Percentiles rank a stretch among this genome's conserved stretches.
phyloP scores from a whole-genome alignment of 2,797 vertebrate genomes.

The Chaenodraco wilsoni region DNA sequence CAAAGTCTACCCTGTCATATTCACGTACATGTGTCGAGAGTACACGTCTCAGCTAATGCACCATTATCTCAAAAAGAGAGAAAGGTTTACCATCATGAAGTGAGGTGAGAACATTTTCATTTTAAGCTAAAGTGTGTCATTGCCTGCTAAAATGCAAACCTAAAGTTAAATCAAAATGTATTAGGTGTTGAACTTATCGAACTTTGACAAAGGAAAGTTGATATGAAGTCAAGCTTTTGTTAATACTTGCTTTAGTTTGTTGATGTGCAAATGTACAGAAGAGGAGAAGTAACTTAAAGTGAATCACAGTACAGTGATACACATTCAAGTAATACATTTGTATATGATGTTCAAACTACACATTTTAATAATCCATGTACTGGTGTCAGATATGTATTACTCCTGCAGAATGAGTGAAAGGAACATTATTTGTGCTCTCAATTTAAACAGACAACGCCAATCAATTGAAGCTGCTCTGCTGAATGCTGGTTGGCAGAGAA shows the following conservation, averaged over 20 bases:
- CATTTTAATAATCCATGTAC: neutral
- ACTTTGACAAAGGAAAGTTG: neutral
- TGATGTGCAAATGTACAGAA: neutral
- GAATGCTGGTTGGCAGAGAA: constrained; percentile 17
- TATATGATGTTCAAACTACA: too few species aligned
- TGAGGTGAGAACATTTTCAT: constrained; percentile 65
- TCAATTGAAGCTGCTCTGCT: constrained; percentile 35
- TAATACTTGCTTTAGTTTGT: neutral
- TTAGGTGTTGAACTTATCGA: neutral
- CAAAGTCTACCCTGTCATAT: neutral
- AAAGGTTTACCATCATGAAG: constrained; percentile 22
- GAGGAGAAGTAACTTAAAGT: neutral
- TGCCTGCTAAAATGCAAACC: neutral
- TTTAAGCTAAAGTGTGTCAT: neutral
- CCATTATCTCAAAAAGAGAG: constrained; percentile 6
- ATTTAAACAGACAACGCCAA: neutral
- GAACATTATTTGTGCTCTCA: neutral
- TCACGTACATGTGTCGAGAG: neutral
- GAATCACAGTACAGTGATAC: neutral
- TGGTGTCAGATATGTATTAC: neutral
- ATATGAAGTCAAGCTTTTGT: neutral
- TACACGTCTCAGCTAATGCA: neutral
- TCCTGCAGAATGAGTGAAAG: constrained; percentile 13
- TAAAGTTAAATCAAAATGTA: neutral
- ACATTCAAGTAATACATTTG: neutral